phyloP scores from a whole-genome alignment of 1,140 invertebrate genomes.

The Sitodiplosis mosellana region DNA sequence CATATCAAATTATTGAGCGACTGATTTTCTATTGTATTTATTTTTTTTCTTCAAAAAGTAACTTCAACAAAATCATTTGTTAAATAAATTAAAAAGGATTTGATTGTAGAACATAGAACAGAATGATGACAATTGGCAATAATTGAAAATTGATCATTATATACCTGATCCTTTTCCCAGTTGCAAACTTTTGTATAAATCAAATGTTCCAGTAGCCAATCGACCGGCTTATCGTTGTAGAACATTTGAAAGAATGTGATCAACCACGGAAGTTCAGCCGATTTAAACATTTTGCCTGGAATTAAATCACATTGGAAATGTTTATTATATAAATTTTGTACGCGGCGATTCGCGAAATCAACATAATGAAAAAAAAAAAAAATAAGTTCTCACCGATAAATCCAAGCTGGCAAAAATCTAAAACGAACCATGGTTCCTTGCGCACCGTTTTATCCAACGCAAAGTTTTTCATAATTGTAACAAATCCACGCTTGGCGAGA shows the following conservation, averaged over 20 bases:
- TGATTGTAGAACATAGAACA: too few species aligned
- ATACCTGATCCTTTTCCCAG: slow-evolving; percentile 58
- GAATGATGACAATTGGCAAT: neutral
- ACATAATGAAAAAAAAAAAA: too few species aligned
- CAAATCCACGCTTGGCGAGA: slow-evolving; percentile 68
- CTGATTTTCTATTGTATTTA: too few species aligned
- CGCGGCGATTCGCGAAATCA: too few species aligned
- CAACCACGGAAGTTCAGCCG: slow-evolving; percentile 68
- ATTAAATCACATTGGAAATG: too few species aligned
- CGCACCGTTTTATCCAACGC: slow-evolving; percentile 57
- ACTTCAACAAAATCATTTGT: too few species aligned
- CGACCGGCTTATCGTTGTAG: slow-evolving; percentile 90
- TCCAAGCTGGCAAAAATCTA: slow-evolving; percentile 87
- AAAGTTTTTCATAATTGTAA: slow-evolving; percentile 74
- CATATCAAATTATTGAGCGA: too few species aligned
- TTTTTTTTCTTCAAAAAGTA: too few species aligned
- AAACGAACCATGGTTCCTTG: slow-evolving; percentile 69
- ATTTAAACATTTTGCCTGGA: slow-evolving; percentile 93
- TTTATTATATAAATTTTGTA: too few species aligned
- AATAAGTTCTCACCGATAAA: too few species aligned
- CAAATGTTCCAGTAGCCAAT: slow-evolving; percentile 87
- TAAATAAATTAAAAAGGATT: too few species aligned
- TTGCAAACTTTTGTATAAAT: slow-evolving; percentile 81
- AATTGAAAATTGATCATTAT: neutral
- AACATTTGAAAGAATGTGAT: slow-evolving; percentile 88